Evolutionary conservation across 2,797 vertebrate genomes (phyloP).

Genomic region (Peromyscus nudipes): DNA sequence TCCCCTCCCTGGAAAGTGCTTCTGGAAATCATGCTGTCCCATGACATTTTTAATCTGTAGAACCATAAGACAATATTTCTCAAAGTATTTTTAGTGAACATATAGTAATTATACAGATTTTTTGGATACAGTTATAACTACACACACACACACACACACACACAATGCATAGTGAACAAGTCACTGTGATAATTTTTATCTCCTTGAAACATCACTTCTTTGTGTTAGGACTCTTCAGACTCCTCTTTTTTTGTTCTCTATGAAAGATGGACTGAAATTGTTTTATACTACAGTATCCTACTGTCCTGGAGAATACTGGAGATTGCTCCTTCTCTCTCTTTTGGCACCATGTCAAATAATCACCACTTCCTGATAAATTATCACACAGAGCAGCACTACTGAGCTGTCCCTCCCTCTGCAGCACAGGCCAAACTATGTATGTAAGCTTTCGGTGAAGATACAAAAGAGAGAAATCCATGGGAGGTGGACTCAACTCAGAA

Average conservation of each 20-base stretch:
- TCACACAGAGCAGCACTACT: background rate
- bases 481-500: background rate
- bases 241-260: background rate
- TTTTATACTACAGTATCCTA: background rate
- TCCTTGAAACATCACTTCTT: background rate
- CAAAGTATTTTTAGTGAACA: background rate
- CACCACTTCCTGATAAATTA: background rate
- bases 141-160: background rate
- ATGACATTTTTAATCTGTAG: conserved; percentile 20
- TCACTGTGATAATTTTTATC: too few relatives aligned
- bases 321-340: background rate
- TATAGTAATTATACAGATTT: background rate
- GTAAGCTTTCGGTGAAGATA: background rate
- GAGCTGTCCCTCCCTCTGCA: background rate
- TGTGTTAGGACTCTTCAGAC: background rate
- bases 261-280: background rate
- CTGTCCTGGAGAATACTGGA: background rate
- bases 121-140: background rate
- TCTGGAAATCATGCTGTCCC: background rate
- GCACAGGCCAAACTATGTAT: background rate
- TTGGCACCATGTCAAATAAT: background rate
- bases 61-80: background rate
- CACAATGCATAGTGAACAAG: background rate
- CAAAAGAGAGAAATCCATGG: background rate
- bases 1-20: background rate